Evolutionary conservation across 2,113 vertebrate species (phyloP).

Genomic region (Triplophysa rosa): DNA sequence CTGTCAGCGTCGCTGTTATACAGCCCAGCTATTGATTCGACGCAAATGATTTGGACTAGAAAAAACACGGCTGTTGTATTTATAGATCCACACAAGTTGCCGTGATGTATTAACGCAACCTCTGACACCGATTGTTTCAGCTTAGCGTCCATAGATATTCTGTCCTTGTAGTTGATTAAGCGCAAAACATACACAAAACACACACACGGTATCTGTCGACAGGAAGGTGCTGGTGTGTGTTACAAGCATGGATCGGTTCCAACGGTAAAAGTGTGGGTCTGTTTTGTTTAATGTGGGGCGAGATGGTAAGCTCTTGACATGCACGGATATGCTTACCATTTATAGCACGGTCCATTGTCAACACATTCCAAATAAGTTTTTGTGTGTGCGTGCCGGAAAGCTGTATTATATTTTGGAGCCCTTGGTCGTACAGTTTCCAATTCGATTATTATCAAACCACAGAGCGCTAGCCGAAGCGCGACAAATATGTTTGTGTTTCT

Average conservation of each 20-base stretch:
- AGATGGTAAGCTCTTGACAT: conserved; percentile 22
- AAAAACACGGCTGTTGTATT: conserved; percentile 26
- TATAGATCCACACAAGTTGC: conserved; percentile 25
- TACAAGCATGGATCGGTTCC: conserved; percentile 10
- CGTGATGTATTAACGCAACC: conserved; percentile 19
- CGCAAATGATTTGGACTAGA: conserved; percentile 23
- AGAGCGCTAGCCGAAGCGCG: conserved; percentile 31
- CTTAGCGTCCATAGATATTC: conserved; percentile 3
- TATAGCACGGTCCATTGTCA: conserved; percentile 31
- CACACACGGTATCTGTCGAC: conserved; percentile 3
- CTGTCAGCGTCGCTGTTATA: neutral
- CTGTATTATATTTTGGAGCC: conserved; percentile 46
- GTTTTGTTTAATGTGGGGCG: conserved; percentile 31
- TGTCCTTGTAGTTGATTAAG: conserved; percentile 1
- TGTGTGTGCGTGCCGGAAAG: conserved; percentile 6
- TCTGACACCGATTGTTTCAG: conserved; percentile 5
- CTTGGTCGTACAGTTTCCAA: conserved; percentile 51
- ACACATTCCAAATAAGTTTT: conserved; percentile 26
- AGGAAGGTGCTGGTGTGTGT: conserved; percentile 34
- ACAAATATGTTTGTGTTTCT: conserved; percentile 8
- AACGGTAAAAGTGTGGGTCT: conserved; percentile 26
- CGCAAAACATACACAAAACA: conserved; percentile 26
- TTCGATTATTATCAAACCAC: conserved; percentile 49
- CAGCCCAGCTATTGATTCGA: conserved; percentile 35
- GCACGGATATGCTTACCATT: conserved; percentile 27